Evolutionary conservation across 2,888 invertebrate genomes (phyloP).

Genomic region (Drosophila pseudotalamancana): DNA sequence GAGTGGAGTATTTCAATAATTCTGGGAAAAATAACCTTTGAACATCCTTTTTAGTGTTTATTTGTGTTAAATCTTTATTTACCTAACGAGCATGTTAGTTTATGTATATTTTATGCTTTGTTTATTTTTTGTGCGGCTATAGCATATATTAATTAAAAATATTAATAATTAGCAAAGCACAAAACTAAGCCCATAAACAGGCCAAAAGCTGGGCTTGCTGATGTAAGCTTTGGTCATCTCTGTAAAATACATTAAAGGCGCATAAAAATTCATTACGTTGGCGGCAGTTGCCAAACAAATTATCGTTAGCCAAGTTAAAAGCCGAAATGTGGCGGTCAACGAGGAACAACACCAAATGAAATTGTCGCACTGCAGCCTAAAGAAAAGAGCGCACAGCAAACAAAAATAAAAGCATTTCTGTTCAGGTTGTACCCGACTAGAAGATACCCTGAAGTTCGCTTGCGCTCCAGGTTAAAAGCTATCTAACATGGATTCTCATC

Average conservation of each 20-base stretch:
- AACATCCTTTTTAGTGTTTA: constrained; percentile 30
- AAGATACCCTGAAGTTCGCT: too few species aligned
- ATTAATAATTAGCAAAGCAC: constrained; percentile 62
- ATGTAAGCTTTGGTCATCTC: constrained; percentile 56
- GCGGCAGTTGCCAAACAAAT: constrained; percentile 76
- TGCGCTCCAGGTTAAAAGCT: too few species aligned
- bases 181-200: constrained; percentile 16
- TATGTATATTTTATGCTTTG: constrained; percentile 9
- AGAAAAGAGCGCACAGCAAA: constrained; percentile 15
- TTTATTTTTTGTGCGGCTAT: constrained; percentile 26
- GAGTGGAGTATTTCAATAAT: background rate
- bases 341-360: constrained; percentile 36
- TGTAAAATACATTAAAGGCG: constrained; percentile 69
- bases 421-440: too few species aligned
- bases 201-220: background rate
- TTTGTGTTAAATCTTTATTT: constrained; percentile 42
- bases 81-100: constrained; percentile 43
- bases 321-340: constrained; percentile 56
- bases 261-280: constrained; percentile 79
- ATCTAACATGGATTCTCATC: too few species aligned
- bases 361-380: constrained; percentile 59
- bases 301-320: constrained; percentile 76
- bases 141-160: constrained; percentile 76
- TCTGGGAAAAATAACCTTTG: background rate
- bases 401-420: constrained; percentile 25